Evolutionary conservation across 2,113 vertebrate genomes (phyloP).

Genomic region (Madoqua kirkii): DNA sequence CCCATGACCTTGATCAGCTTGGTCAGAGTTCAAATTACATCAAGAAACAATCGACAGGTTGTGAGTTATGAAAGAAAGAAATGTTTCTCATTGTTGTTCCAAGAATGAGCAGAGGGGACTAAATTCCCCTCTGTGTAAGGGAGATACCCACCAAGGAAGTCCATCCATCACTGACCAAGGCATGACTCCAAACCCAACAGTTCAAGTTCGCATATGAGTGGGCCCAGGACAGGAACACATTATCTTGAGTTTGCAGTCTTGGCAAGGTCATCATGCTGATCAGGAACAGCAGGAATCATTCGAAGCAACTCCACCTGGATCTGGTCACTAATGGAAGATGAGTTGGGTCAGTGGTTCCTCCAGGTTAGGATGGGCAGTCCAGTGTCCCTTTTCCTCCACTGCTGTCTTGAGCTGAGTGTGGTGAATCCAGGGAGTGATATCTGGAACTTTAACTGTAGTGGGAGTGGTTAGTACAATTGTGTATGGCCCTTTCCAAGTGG

Average conservation of each 20-base stretch:
- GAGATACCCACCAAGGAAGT: neutral
- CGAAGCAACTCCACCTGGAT: neutral
- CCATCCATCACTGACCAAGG: neutral
- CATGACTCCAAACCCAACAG: neutral
- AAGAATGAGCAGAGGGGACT: neutral
- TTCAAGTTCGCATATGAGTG: neutral
- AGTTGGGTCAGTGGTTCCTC: neutral
- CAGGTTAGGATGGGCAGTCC: neutral
- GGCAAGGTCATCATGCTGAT: fast-evolving
- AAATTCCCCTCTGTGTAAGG: neutral
- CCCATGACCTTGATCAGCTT: neutral
- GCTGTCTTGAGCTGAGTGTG: neutral
- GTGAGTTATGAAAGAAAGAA: neutral
- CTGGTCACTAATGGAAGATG: neutral
- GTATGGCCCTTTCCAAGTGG: neutral
- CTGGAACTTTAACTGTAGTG: neutral
- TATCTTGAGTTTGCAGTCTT: neutral
- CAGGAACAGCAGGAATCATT: neutral
- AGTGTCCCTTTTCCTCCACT: neutral
- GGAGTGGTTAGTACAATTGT: neutral
- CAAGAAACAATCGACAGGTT: neutral
- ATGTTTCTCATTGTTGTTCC: neutral
- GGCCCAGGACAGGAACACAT: neutral
- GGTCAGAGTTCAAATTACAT: neutral
- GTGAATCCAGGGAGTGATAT: neutral